These are phyloP conservation scores for Gopherus flavomarginatus DNA, from an alignment of 2,113 vertebrate genomes.

Conservation along the genomic window DNA sequence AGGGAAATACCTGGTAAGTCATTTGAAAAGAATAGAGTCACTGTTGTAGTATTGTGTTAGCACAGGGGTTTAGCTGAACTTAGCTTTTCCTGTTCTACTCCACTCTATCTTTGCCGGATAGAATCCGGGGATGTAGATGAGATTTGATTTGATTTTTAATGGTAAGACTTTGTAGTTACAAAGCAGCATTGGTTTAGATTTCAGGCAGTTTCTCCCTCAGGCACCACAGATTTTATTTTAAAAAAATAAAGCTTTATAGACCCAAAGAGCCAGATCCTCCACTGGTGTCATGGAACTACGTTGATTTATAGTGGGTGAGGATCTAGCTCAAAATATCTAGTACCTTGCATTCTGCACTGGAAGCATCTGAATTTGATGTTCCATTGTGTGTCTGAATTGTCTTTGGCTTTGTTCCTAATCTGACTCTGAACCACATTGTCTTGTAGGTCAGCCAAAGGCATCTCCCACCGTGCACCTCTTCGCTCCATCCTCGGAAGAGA, in stretches of 20 bases:
- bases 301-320: background rate
- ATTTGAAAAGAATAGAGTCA: background rate
- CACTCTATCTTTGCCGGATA: background rate
- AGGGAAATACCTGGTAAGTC: background rate
- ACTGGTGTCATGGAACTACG: background rate
- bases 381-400: background rate
- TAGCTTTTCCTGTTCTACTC: background rate
- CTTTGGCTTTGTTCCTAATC: background rate
- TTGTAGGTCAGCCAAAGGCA: background rate
- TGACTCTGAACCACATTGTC: accelerated
- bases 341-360: background rate
- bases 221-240: background rate
- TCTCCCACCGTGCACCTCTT: background rate
- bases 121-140: background rate
- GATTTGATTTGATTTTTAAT: background rate
- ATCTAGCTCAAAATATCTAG: background rate
- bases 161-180: background rate
- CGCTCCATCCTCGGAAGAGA: accelerated
- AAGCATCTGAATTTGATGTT: background rate
- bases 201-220: background rate
- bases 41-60: background rate
- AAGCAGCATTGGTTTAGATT: background rate
- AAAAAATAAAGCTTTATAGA: background rate
- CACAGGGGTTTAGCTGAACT: background rate
- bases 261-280: background rate